A percentile compares a stretch with the other conserved stretches of the same genome.
Conservation (phyloP, 2,797 vertebrate genomes). For the Nannoperca australis region DNA sequence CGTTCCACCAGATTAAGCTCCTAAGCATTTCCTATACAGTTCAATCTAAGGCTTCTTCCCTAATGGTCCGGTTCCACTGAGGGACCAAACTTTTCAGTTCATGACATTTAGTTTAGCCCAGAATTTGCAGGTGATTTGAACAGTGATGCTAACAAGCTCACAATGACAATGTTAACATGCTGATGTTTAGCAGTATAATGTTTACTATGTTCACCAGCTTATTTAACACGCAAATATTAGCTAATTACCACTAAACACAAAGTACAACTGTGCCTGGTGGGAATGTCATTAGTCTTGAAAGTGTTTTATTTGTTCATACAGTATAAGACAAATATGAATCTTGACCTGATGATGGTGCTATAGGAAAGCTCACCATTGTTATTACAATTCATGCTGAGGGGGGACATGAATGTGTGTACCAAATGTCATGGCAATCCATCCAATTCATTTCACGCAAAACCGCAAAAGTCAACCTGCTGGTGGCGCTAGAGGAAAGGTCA, state of each 20-base stretch:
- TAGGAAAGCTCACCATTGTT: neutral
- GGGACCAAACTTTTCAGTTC: slow-evolving; percentile 40
- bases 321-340: neutral
- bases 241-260: neutral
- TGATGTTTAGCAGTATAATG: neutral
- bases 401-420: neutral
- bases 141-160: neutral
- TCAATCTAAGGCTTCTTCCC: slow-evolving; percentile 38
- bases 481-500: neutral
- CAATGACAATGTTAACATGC: neutral
- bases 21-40: slow-evolving; percentile 50
- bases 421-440: neutral
- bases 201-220: neutral
- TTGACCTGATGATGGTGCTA: neutral
- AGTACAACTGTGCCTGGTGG: neutral
- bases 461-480: neutral
- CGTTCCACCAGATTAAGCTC: slow-evolving; percentile 73
- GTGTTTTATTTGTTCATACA: neutral
- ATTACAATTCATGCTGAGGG: neutral
- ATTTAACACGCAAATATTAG: neutral
- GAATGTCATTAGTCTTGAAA: neutral
- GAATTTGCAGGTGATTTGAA: slow-evolving; percentile 10
- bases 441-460: neutral
- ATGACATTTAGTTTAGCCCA: slow-evolving; percentile 11
- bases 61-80: slow-evolving; percentile 46